Evolutionary conservation across 2,797 vertebrate genomes (phyloP).

Genomic region (Syndactyla subalaris): DNA sequence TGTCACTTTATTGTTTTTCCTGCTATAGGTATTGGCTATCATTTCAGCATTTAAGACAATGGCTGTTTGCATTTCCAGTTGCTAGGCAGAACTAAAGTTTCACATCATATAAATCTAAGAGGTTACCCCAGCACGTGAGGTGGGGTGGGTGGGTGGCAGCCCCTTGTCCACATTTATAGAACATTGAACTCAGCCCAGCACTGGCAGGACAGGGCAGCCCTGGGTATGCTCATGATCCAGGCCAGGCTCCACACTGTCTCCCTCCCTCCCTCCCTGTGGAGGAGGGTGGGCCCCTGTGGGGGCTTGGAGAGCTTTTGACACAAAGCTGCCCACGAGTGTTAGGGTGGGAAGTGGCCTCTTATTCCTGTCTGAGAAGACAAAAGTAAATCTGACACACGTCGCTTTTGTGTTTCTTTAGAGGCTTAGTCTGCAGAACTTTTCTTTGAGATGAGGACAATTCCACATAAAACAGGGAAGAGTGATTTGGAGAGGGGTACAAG

Average conservation of each 20-base stretch:
- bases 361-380: accelerated
- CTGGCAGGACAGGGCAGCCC: background rate
- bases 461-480: background rate
- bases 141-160: no score
- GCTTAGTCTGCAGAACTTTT: background rate
- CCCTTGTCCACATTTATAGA: background rate
- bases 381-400: accelerated
- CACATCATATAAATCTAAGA: background rate
- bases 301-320: accelerated
- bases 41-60: background rate
- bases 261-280: no score
- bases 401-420: background rate
- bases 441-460: background rate
- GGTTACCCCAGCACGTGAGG: no score
- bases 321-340: accelerated
- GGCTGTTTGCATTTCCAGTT: background rate
- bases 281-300: accelerated
- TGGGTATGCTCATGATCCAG: accelerated
- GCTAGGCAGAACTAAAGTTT: background rate
- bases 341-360: background rate
- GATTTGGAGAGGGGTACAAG: background rate
- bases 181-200: background rate
- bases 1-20: background rate
- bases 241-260: accelerated
- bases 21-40: background rate